Conservation (phyloP, 2,888 invertebrate genomes). For the Tetramorium bicarinatum region DNA sequence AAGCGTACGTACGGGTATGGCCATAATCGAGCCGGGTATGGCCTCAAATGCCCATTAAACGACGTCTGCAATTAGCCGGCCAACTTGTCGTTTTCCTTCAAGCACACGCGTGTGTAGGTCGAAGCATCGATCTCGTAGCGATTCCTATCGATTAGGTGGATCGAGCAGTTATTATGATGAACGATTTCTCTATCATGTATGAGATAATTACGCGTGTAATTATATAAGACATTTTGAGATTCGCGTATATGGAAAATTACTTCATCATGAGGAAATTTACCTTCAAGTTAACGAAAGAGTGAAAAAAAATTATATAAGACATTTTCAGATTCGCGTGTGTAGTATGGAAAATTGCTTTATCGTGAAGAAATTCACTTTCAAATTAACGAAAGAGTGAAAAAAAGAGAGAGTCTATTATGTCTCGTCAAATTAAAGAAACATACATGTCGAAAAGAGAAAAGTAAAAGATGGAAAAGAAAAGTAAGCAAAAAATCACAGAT, state of each 20-base stretch:
- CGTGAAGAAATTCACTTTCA: neutral
- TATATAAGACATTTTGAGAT: slow-evolving; percentile 14
- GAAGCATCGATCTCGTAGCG: slow-evolving; percentile 15
- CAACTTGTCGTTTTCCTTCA: slow-evolving; percentile 31
- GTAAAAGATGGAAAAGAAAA: neutral
- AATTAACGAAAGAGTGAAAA: slow-evolving; percentile 24
- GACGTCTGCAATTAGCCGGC: slow-evolving; percentile 28
- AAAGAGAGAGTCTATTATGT: neutral
- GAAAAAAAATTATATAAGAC: slow-evolving; percentile 22
- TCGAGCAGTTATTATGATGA: neutral
- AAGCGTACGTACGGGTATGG: neutral
- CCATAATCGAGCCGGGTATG: slow-evolving; percentile 16
- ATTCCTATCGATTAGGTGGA: slow-evolving; percentile 29
- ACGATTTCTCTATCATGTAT: neutral
- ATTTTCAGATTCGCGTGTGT: neutral
- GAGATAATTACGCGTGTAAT: slow-evolving; percentile 39
- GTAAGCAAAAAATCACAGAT: neutral
- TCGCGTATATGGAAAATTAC: slow-evolving; percentile 22
- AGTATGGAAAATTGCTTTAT: slow-evolving; percentile 5
- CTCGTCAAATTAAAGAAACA: slow-evolving; percentile 1
- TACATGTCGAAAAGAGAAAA: neutral
- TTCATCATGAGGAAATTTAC: neutral
- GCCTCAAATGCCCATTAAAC: slow-evolving; percentile 49
- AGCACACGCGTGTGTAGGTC: slow-evolving; percentile 23
- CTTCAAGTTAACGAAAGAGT: slow-evolving; percentile 3